These are phyloP conservation scores for Nasonia giraulti DNA, from an alignment of 1,140 invertebrate genomes.

Conservation along the genomic window DNA sequence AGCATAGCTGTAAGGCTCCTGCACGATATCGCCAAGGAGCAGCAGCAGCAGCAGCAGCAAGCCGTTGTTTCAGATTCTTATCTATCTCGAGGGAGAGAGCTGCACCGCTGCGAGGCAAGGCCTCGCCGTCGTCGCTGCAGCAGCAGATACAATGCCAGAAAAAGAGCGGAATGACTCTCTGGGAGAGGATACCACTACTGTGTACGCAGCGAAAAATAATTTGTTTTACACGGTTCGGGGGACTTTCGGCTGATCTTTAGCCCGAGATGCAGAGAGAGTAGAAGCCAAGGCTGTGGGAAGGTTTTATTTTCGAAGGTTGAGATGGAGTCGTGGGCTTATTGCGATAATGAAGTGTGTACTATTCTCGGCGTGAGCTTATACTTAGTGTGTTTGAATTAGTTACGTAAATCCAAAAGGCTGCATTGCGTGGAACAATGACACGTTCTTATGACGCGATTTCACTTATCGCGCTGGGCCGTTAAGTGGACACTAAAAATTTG, in stretches of 20 bases:
- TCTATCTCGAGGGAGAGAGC: constrained; percentile 11
- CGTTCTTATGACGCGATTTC: neutral
- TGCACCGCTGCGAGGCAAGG: constrained; percentile 37
- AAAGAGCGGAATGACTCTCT: neutral
- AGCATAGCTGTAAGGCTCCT: neutral
- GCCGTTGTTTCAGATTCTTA: constrained; percentile 48
- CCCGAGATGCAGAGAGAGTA: neutral
- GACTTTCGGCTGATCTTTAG: neutral
- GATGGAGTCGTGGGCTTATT: too few species aligned
- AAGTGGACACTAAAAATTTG: neutral
- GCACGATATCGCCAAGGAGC: constrained; percentile 6
- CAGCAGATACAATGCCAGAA: constrained; percentile 12
- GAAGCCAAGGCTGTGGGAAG: too few species aligned
- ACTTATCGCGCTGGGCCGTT: neutral
- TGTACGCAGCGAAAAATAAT: constrained; percentile 47
- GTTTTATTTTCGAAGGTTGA: too few species aligned
- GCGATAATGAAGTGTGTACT: too few species aligned
- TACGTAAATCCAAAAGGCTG: too few species aligned
- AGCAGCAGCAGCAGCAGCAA: neutral
- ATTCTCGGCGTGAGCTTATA: too few species aligned
- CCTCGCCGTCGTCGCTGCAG: neutral
- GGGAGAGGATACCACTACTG: constrained; percentile 31
- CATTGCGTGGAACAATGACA: neutral
- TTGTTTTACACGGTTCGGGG: constrained; percentile 44
- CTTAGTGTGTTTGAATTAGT: too few species aligned